Evolutionary conservation across 2,888 invertebrate genomes (phyloP), one percentile per base, ranked within the genome.

Genomic region (Hylaea fasciaria): DNA sequence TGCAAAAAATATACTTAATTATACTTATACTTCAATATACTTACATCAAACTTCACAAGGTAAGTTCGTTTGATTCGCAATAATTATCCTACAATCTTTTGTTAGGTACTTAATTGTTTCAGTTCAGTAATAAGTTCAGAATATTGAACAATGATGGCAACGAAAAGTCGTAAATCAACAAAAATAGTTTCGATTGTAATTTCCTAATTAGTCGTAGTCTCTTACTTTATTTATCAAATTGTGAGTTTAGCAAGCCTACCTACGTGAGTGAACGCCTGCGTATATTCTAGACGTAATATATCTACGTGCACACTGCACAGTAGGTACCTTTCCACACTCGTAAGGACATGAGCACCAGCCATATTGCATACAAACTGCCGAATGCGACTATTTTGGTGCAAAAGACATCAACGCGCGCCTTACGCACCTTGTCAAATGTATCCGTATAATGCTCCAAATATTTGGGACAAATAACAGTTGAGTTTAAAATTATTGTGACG

Each of bases 291-390:
- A 57, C 9, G 35, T 41, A 57, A 57, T n/a, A n/a, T n/a, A n/a
- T n/a, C 13, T 50, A 51, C 46, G 11, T 32, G 16, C 28, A 46
- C 32, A 13, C n/a, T n/a, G n/a, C n/a, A n/a, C n/a, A n/a, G n/a
- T n/a, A n/a, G n/a, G 28, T 22, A 52, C 55, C 46, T 51, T 37
- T 43, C 46, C 28, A 54, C 13, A 17, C 28, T 17, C 12, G 32
- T 41, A 28, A 55, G 50, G 50, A 46, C 55, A 37, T 47, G 44
- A 9, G 22, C 37, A 22, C 29, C 13, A 29, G 29, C 37, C 37
- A 43, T 22, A 43, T 28, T 10, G 61, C 56, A 61, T 61, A 61
- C 39, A 47, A 56, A 61, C 43, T 16, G 56, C 51, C 37, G 2
- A 28, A 45, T 50, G 1, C 47, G 8, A 29, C 51, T 51, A 40